phyloP scores from a whole-genome alignment of 2,888 invertebrate species.

The Drosophila gaucha region DNA sequence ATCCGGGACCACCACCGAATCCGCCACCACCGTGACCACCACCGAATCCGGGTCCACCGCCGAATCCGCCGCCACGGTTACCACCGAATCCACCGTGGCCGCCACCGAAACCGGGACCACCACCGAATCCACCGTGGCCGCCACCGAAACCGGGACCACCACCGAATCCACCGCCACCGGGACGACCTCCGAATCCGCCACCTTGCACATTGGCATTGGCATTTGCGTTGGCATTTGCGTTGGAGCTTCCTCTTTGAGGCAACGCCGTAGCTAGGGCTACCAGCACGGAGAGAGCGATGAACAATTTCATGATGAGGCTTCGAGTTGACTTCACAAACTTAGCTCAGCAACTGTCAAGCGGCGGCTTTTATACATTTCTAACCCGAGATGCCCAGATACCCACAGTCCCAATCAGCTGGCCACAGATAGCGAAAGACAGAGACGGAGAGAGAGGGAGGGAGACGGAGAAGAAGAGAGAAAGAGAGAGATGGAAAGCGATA shows the following conservation, averaged over 20 bases:
- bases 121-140: conserved; percentile 2
- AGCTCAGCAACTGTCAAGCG: conserved; percentile 6
- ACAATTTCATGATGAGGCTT: conserved; percentile 59
- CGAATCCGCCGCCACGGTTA: conserved; percentile 13
- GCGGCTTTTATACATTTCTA: conserved; percentile 58
- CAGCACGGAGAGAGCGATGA: conserved; percentile 49
- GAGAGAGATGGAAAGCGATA: neutral
- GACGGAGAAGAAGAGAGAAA: neutral
- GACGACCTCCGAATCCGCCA: conserved; percentile 7
- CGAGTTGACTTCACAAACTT: conserved; percentile 54
- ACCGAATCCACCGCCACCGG: conserved; percentile 15
- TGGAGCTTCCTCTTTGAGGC: conserved; percentile 28
- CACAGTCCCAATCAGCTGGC: neutral
- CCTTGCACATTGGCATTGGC: conserved; percentile 24
- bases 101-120: conserved; percentile 8
- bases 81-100: neutral
- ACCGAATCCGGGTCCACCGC: conserved; percentile 9
- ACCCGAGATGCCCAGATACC: neutral
- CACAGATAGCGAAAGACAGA: neutral
- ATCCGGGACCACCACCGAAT: neutral
- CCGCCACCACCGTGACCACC: conserved; percentile 17
- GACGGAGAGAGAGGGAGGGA: neutral
- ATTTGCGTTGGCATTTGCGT: neutral
- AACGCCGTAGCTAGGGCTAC: conserved; percentile 45
- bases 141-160: conserved; percentile 6